Evolutionary conservation across 2,113 vertebrate species (phyloP), one percentile per base, ranked within the genome.

Genomic region (Pedetes capensis): DNA sequence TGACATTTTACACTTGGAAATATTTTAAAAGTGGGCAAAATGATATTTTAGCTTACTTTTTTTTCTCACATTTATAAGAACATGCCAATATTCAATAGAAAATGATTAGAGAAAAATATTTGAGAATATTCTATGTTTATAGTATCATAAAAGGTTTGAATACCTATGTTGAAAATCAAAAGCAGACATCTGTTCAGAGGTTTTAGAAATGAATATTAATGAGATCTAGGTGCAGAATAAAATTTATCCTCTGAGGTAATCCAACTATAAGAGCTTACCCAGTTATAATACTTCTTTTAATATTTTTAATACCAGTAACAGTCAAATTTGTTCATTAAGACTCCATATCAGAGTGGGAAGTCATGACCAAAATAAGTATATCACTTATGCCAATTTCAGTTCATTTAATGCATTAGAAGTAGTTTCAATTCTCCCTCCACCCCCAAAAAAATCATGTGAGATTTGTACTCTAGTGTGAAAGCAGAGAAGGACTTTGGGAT

Each of bases 1-100:
- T 85, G 37, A 89, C 51, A 94, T 96, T 94, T 92, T 95, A 27
- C 42, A 59, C 55, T 92, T 69, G 34, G 16, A 90, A 96, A 87
- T 91, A 93, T 75, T 96, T 95, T 71, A 69, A 84, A 39, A 95
- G 18, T 87, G 23, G 85, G 93, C 55, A 80, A 87, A 37, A 44
- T 88, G 72, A 49, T 80, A 92, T 81, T 88, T 96, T 49, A 89
- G 75, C 80, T 7, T 85, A 25, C 10, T 49, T 87, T 90, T 79
- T 69, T 80, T 84, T 83, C 49, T 95, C 72, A 76, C 20, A 83
- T 27, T 59, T 76, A 61, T 84, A 61, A 51, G 23, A 96, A 6
- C 71, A 1, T 91, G 20, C 53, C 32, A 81, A 64, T 93, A 64
- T 91, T 94, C 63, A 85, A 76, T 37, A 92, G 17, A 84, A 87